Conservation (phyloP, 2,888 invertebrate genomes). For the Spodoptera exigua region DNA sequence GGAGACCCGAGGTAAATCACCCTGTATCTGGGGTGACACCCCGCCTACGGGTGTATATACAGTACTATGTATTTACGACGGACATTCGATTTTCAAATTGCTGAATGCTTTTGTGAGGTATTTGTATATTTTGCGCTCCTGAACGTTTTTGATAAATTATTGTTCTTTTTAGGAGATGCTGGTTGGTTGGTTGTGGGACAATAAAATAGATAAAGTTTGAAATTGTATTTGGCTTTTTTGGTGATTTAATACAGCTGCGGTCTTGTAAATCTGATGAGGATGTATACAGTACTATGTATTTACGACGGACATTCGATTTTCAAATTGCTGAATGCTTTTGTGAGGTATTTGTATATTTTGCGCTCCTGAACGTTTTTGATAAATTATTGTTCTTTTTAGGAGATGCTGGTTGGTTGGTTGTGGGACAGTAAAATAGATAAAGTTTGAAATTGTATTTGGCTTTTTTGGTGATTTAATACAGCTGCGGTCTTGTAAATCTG, state of each 20-base stretch:
- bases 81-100: conserved; percentile 64
- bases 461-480: too few species aligned
- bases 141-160: conserved; percentile 2
- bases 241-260: too few species aligned
- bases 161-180: too few species aligned
- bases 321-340: conserved; percentile 43
- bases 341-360: conserved; percentile 4
- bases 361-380: background rate
- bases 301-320: conserved; percentile 69
- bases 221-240: too few species aligned
- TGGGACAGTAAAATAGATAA: too few species aligned
- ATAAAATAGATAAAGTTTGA: too few species aligned
- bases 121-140: background rate
- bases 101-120: conserved; percentile 36
- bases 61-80: conserved; percentile 63
- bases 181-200: too few species aligned
- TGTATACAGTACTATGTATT: conserved; percentile 66
- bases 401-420: too few species aligned
- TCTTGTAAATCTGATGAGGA: too few species aligned
- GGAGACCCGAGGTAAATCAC: conserved; percentile 87
- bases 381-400: background rate
- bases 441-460: too few species aligned
- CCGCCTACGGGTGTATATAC: conserved; percentile 75
- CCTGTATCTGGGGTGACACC: conserved; percentile 85
- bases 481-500: too few species aligned